Evolutionary conservation across 2,888 invertebrate genomes (phyloP).

Genomic region (Congeria kusceri): DNA sequence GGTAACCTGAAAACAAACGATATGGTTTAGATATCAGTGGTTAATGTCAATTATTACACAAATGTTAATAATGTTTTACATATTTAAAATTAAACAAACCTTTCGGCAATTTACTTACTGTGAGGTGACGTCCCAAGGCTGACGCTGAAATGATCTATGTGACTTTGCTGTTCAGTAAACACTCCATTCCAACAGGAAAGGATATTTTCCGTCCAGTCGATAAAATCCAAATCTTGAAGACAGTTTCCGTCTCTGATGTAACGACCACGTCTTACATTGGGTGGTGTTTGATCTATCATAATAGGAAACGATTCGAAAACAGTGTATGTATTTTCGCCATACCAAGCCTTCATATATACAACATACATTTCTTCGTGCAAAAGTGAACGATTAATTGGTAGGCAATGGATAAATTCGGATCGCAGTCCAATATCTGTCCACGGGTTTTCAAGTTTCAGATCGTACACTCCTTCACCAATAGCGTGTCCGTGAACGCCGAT

Average conservation of each 20-base stretch:
- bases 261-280: constrained; percentile 50
- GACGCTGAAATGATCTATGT: constrained; percentile 1
- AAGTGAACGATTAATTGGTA: constrained; percentile 35
- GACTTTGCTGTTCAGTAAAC: constrained; percentile 15
- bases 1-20: too few relatives aligned
- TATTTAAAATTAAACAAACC: too few relatives aligned
- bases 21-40: background rate
- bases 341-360: constrained; percentile 60
- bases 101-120: constrained; percentile 22
- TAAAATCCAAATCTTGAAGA: constrained; percentile 54
- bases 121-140: constrained; percentile 21
- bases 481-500: constrained; percentile 41
- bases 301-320: constrained; percentile 51
- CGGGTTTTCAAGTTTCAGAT: constrained; percentile 31
- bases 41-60: background rate
- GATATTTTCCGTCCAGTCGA: constrained; percentile 35
- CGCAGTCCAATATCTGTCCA: constrained; percentile 58
- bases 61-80: too few relatives aligned
- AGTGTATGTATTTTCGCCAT: constrained; percentile 19
- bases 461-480: constrained; percentile 54
- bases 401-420: constrained; percentile 42
- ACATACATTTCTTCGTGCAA: constrained; percentile 21
- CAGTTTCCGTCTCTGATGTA: constrained; percentile 62
- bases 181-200: constrained; percentile 58
- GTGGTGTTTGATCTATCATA: constrained; percentile 62